A percentile compares a stretch with the other conserved stretches of the same genome.
Evolutionary conservation across 2,888 invertebrate genomes (phyloP).

Genomic region (Dryococelus australis): DNA sequence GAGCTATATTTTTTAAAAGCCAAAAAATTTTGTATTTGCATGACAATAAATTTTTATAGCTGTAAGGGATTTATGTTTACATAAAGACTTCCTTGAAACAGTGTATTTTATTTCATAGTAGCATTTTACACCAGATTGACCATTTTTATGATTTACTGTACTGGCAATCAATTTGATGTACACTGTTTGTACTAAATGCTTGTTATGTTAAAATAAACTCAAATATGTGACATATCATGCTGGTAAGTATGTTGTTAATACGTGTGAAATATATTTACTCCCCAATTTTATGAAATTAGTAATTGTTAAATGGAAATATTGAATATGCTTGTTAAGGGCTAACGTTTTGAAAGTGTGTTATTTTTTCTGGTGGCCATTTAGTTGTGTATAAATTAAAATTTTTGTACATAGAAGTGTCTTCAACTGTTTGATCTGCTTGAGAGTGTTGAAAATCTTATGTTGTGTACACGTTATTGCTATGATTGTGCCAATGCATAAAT

Average conservation of each 20-base stretch:
- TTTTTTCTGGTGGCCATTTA: too few relatives aligned
- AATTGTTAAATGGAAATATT: background rate
- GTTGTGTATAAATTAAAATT: background rate
- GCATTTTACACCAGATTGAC: too few relatives aligned
- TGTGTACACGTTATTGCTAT: too few relatives aligned
- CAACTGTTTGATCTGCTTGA: too few relatives aligned
- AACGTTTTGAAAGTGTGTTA: background rate
- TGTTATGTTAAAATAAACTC: background rate
- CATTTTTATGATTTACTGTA: background rate
- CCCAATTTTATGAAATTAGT: background rate
- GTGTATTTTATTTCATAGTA: background rate
- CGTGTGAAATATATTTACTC: background rate
- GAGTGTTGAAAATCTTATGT: too few relatives aligned
- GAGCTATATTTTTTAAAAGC: background rate
- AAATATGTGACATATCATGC: background rate
- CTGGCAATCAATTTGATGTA: background rate
- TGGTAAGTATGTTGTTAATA: constrained; percentile 7
- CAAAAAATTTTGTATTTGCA: background rate
- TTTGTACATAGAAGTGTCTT: background rate
- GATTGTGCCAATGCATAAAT: too few relatives aligned
- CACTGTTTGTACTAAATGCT: background rate
- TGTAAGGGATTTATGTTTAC: background rate
- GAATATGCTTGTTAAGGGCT: background rate
- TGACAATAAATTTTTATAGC: background rate
- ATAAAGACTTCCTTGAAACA: background rate